Conservation (phyloP, 2,797 vertebrate genomes). For the Parauchenoglanis ngamensis region DNA sequence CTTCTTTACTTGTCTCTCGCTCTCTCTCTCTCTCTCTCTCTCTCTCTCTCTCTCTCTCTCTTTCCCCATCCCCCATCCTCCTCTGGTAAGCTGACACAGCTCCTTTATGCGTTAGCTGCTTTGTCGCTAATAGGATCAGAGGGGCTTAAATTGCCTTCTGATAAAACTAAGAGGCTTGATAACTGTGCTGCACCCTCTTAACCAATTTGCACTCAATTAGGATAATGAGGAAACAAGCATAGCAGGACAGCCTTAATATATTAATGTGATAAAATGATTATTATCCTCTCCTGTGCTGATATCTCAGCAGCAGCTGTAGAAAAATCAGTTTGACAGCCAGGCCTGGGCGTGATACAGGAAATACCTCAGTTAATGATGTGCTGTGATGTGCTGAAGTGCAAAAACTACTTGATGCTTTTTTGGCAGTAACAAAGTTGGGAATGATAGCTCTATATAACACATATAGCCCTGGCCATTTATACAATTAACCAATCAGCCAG, state of each 20-base stretch:
- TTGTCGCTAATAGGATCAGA: constrained; percentile 87
- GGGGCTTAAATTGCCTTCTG: constrained; percentile 89
- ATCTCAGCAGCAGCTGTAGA: constrained; percentile 3
- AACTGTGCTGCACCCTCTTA: constrained; percentile 86
- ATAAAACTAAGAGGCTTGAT: constrained; percentile 90
- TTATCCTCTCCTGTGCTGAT: constrained; percentile 63
- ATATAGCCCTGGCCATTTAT: not conserved
- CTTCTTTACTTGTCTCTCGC: not conserved
- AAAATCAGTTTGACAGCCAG: constrained; percentile 27
- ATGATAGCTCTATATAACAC: not conserved
- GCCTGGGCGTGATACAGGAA: not conserved
- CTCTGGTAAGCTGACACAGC: constrained; percentile 88
- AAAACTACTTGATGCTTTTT: not conserved
- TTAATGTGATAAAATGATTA: constrained; percentile 92
- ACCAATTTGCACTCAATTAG: constrained; percentile 93
- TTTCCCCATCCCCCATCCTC: constrained; percentile 64
- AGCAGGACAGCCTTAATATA: constrained; percentile 91
- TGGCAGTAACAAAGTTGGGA: not conserved
- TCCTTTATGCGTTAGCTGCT: constrained; percentile 86
- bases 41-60: not conserved
- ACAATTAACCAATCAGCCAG: not conserved
- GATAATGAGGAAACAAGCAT: constrained; percentile 90
- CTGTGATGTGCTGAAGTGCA: not conserved
- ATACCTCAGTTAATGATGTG: not conserved
- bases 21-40: not conserved